Conservation (phyloP, 2,797 vertebrate species). For the Balearica regulorum region DNA sequence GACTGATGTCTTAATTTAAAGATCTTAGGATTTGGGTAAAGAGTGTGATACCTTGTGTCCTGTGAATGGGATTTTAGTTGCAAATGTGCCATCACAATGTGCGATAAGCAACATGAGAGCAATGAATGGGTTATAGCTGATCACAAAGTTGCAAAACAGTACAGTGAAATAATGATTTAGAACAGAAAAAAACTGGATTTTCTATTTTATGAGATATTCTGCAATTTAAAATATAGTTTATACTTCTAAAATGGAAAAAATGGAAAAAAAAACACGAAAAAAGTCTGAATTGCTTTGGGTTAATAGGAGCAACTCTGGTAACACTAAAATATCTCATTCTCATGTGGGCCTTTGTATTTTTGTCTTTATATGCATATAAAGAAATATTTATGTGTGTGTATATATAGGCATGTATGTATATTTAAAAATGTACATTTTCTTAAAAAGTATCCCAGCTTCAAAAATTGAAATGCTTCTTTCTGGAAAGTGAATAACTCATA, state of each 20-base stretch:
- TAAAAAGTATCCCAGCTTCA: background rate
- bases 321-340: background rate
- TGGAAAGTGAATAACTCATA: background rate
- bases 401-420: background rate
- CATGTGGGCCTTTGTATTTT: background rate
- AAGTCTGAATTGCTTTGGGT: background rate
- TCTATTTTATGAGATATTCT: background rate
- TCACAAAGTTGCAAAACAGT: background rate
- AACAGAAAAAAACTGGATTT: background rate
- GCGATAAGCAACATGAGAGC: background rate
- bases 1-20: background rate
- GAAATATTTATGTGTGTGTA: too few species aligned
- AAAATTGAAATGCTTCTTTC: background rate
- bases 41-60: background rate
- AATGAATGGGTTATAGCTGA: background rate
- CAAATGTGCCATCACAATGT: background rate
- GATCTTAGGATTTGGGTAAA: background rate
- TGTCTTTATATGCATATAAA: background rate
- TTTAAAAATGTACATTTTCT: background rate
- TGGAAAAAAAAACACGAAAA: background rate
- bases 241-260: background rate
- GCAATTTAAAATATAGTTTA: background rate
- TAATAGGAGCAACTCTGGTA: background rate
- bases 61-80: background rate
- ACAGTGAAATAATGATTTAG: background rate